Conservation (phyloP, 1,140 invertebrate genomes). For the Caenorhabditis inopinata region DNA sequence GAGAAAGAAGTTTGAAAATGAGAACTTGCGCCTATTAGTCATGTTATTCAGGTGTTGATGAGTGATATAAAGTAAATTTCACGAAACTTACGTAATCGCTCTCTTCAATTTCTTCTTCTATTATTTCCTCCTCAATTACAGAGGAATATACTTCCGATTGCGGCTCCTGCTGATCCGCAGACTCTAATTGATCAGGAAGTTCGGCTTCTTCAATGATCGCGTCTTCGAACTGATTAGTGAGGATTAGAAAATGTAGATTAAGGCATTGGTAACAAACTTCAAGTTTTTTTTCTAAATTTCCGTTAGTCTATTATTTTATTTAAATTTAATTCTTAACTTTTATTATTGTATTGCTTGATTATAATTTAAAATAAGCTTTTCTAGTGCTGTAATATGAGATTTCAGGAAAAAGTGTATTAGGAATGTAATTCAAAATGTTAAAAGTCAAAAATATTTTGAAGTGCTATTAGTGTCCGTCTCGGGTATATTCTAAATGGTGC, state of each 20-base stretch:
- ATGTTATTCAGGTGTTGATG: too few species aligned
- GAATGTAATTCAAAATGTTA: too few species aligned
- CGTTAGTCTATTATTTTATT: not conserved
- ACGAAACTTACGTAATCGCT: not conserved
- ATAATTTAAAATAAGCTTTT: too few species aligned
- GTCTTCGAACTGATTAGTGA: constrained; percentile 37
- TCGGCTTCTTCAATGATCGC: constrained; percentile 44
- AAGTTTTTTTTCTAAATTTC: not conserved
- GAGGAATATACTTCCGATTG: not conserved
- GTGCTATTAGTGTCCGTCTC: too few species aligned
- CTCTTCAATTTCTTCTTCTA: constrained; percentile 32
- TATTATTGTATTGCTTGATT: too few species aligned
- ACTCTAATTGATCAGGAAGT: constrained; percentile 49
- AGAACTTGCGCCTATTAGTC: too few species aligned
- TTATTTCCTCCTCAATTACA: not conserved
- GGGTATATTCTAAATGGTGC: too few species aligned
- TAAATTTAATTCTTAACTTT: too few species aligned
- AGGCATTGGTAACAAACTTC: not conserved
- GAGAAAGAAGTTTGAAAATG: not conserved
- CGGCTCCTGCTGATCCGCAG: constrained; percentile 44
- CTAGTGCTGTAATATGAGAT: too few species aligned
- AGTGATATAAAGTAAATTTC: not conserved
- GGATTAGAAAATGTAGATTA: not conserved
- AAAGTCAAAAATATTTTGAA: too few species aligned
- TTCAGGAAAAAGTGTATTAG: too few species aligned